Base-by-base conservation (phyloP, 2,113 vertebrate genomes). In the Gymnarchus niloticus region DNA sequence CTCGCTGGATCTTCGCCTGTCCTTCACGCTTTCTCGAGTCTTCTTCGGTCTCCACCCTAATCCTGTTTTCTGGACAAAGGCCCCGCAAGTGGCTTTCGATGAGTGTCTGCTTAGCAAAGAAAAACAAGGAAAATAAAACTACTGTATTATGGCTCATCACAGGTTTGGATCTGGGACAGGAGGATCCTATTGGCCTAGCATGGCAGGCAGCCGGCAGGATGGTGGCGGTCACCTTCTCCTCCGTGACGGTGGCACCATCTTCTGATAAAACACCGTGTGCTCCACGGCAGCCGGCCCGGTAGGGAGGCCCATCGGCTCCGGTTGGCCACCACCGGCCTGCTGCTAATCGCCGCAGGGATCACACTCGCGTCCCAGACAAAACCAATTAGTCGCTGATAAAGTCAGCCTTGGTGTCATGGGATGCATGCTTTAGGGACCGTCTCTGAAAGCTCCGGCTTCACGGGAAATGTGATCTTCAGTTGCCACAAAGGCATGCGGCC, bases 381-480 rank as follows among this genome's bases (percentile, higher is more conserved):
- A n/a, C 59, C n/a, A n/a, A 65, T 65, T 65, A 65, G 59, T n/a
- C 7, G n/a, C 21, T 8, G n/a, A 65, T 65, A 65, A 65, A 65
- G 59, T 65, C n/a, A 2, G 59, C 25, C n/a, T n/a, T n/a, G 25
- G n/a, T n/a, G 59, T 65, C n/a, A 25, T 25, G 25, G 59, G 59
- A 3, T 25, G 59, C 59, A n/a, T n/a, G 59, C 56, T 6, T 65
- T 7, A n/a, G 25, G n/a, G 25, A 65, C 4, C 25, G 59, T 65
- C 21, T 54, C 21, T 65, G 19, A 8, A 41, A 77, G 19, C 51
- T 4, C 12, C n/a, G 52, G 54, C 52, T 37, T 25, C 81, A 65
- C 23, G 19, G 17, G 52, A 21, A 17, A n/a, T n/a, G 87, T 88
- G 89, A 88, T 88, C 88, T 52, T 91, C 90, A 90, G 85, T 87